Base-by-base conservation (phyloP, 2,888 invertebrate genomes). In the Pherbina coryleti region DNA sequence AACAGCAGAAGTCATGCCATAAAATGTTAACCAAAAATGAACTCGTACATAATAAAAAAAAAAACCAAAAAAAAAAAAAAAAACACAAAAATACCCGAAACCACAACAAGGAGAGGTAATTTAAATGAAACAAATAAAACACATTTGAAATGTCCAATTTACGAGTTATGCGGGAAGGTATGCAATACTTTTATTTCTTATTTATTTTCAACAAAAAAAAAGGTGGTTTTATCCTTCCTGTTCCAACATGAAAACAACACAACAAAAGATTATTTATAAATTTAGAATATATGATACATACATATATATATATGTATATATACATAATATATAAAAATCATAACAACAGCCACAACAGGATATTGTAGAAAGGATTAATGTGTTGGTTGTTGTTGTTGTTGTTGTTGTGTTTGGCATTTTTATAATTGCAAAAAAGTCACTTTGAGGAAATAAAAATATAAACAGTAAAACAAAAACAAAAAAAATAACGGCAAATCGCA, bases 351-450 rank as follows among this genome's bases (percentile, higher is more conserved):
- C 74, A 64, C 55, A 49, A 78, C 64, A 67, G 79, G 79, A 79
- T 79, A 79, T 79, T 76, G 69, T 79, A 74, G 70, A 79, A 79
- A 79, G 79, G 76, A 79, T 79, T 79, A 79, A 78, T 76, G 76
- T 76, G 72, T 76, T 71, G 71, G 60, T 69, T 62, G 64, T 17
- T 3, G 3, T 1, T n/a, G 11, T 34, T 17, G 31, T n/a, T 28
- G 62, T 28, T 19, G n/a, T n/a, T 64, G 31, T 11, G 11, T 17
- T 64, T 64, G 9, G 5, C 11, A 28, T 28, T 67, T 31, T 70
- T 76, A 67, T 78, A 78, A 78, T 78, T 78, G 75, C 78, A 51
- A 71, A 71, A 60, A 62, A 70, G 25, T 57, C 31, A 22, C 57
- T 28, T 25, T 22, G 8, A 28, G 22, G 28, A 28, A 22, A 22